Evolutionary conservation across 2,888 invertebrate genomes (phyloP).

Genomic region (Pseudanteris insignis): DNA sequence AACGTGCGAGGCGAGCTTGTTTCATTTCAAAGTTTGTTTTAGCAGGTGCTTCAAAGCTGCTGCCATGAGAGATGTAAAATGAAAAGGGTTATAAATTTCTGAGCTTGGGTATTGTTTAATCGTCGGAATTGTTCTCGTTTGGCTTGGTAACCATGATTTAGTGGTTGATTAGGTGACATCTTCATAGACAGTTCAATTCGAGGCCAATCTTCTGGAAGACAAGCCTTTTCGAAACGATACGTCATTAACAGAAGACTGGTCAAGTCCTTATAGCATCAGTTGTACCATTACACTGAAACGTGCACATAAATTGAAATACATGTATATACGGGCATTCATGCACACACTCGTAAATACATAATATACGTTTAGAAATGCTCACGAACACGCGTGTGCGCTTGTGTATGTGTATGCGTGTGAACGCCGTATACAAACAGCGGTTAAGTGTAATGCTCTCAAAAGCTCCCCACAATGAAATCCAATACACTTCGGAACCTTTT

Average conservation of each 20-base stretch:
- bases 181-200: slow-evolving; percentile 27
- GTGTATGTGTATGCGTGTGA: slow-evolving; percentile 1
- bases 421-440: slow-evolving; percentile 12
- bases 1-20: too few species aligned
- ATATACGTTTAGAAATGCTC: too few species aligned
- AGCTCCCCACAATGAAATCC: slow-evolving; percentile 30
- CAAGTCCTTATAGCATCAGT: slow-evolving; percentile 22
- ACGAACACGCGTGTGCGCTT: neutral
- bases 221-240: slow-evolving; percentile 26
- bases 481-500: slow-evolving; percentile 30
- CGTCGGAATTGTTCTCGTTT: too few species aligned
- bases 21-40: too few species aligned
- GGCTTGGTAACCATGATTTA: slow-evolving; percentile 15
- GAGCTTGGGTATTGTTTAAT: too few species aligned
- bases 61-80: too few species aligned
- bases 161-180: slow-evolving; percentile 29
- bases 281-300: slow-evolving; percentile 2
- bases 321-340: neutral
- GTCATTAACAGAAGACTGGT: slow-evolving; percentile 41
- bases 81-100: too few species aligned
- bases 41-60: too few species aligned
- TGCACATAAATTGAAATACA: neutral
- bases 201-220: slow-evolving; percentile 31
- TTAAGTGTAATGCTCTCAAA: slow-evolving; percentile 26
- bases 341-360: neutral